Evolutionary conservation across 2,797 vertebrate genomes (phyloP).

Genomic region (Catharus ustulatus): DNA sequence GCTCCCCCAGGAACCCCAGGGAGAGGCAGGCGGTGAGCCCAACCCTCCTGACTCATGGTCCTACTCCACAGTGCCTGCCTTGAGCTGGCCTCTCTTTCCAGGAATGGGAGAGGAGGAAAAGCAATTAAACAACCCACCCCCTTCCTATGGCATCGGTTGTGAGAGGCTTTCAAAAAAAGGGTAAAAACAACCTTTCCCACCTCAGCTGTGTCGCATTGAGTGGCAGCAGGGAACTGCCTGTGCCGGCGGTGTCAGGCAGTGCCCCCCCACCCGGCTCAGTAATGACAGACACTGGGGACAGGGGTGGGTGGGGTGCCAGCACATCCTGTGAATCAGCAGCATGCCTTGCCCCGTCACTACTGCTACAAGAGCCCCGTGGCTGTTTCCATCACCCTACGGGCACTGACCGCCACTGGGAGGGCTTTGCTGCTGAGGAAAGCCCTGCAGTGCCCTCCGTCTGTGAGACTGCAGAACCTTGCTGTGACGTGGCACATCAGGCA

Average conservation of each 20-base stretch:
- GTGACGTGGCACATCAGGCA: fast-evolving
- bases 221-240: background rate
- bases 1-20: background rate
- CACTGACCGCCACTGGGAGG: background rate
- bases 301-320: background rate
- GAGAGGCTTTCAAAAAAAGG: background rate
- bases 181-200: background rate
- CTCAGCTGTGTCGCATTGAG: background rate
- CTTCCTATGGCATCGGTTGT: background rate
- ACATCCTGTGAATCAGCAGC: fast-evolving
- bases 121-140: background rate
- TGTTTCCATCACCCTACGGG: fast-evolving
- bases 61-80: background rate
- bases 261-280: background rate
- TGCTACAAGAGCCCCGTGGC: background rate
- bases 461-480: background rate
- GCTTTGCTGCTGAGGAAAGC: background rate
- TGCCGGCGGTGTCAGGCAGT: background rate
- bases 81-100: background rate
- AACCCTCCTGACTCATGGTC: background rate
- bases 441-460: fast-evolving
- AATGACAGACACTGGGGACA: background rate
- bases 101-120: background rate
- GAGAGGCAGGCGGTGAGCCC: background rate
- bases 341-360: fast-evolving